Evolutionary conservation across 2,888 invertebrate species (phyloP), one percentile per base, ranked within the genome.

Genomic region (Xanthorhoe spadicearia): DNA sequence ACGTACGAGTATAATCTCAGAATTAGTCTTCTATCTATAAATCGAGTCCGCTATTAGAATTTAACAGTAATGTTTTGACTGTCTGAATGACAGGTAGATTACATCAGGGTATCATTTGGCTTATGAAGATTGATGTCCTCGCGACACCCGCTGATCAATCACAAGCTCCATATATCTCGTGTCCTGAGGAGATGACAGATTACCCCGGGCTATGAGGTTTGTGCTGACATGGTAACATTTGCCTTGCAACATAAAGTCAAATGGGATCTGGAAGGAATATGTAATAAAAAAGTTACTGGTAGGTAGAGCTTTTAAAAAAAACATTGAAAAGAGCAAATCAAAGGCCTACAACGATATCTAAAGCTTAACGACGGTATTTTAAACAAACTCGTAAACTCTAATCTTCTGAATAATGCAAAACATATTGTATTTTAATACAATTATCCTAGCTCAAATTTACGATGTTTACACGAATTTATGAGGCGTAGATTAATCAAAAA

Each of bases 121-220:
- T 64, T 35, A 59, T 48, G 62, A 68, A 69, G 70, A 74, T 70
- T 49, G 59, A 74, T 70, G 61, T n/a, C 50, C 48, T 32, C 38
- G 54, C 32, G 63, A 23, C 53, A 50, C 48, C 56, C 18, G 53
- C 62, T 58, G 64, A 74, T 75, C 74, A 73, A 74, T 78, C 74
- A 74, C 66, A 65, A 38, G 52, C 64, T 56, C 32, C 58, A 23
- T 23, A 72, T 74, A 62, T 66, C 58, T 52, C 46, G 53, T 32
- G 32, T 28, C 64, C 49, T 64, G 49, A 55, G 46, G 63, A 51
- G 49, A 72, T 78, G 75, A 80, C 74, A 77, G 78, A 80, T 80
- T 80, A 71, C 73, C 71, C 38, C 66, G 65, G 70, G 71, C 61
- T 60, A 19, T 56, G 7, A 56, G n/a, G 1, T 54, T 13, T 54